phyloP scores from a whole-genome alignment of 2,888 invertebrate genomes.

The Timema cristinae region DNA sequence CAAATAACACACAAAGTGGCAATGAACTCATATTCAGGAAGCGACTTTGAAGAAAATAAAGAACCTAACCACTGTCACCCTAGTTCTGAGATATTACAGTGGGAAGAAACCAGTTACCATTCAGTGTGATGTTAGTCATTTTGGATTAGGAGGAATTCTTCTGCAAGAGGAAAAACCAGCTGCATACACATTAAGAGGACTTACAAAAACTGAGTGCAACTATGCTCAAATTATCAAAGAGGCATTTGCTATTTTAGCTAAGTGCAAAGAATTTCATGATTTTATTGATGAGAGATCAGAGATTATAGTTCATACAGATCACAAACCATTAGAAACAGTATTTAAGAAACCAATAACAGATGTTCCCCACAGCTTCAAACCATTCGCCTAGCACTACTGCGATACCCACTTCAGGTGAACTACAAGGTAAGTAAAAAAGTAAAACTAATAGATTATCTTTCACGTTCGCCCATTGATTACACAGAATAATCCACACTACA shows the following conservation, averaged over 20 bases:
- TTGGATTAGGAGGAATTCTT: not conserved
- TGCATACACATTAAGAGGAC: too few species aligned
- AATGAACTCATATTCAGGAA: not conserved
- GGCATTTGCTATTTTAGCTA: not conserved
- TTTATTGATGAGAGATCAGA: not conserved
- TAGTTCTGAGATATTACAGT: not conserved
- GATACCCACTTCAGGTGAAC: not conserved
- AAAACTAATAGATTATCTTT: not conserved
- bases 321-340: not conserved
- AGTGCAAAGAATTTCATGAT: not conserved
- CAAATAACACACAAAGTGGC: not conserved
- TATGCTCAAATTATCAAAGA: slow-evolving; percentile 1
- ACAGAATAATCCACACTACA: not conserved
- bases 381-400: not conserved
- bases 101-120: not conserved
- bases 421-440: not conserved
- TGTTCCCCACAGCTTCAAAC: not conserved
- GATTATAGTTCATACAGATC: not conserved
- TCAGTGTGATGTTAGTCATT: not conserved
- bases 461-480: not conserved
- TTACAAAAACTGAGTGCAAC: not conserved
- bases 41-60: not conserved
- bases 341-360: not conserved
- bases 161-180: not conserved
- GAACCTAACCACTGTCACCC: not conserved